Base-by-base conservation (phyloP, 1,140 invertebrate genomes). In the Drosophila dunni region DNA sequence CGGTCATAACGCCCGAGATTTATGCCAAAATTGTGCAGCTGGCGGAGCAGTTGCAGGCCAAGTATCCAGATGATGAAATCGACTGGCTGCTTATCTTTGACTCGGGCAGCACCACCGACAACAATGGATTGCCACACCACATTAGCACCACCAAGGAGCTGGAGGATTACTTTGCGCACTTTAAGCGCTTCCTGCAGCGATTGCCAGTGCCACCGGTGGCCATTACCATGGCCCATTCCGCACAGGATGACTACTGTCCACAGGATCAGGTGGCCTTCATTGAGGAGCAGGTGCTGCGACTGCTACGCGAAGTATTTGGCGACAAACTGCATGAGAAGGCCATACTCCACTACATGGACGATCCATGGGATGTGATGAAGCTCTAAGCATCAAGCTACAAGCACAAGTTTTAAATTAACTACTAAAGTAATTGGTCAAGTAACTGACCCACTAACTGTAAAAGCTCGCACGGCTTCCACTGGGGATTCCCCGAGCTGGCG, bases 171-270 rank as follows among this genome's bases (percentile, higher is more conserved):
- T 94, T 97, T 62, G 91, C 85, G 38, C 81, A 93, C 60, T 93
- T 97, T 69, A 92, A 93, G 63, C 90, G 91, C 8, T 94, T 97
- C 53, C 84, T 98, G 7, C 81, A 93, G n/a, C 88, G 92, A 36
- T 85, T 98, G 2, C 95, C 95, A 0, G 76, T 89, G 33, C 92
- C 93, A 38, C 97, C 97, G 4, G 94, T 94, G 0, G 93, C 97
- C 5, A 94, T 98, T 7, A 98, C 97, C 0, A 94, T 97, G 57
- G 95, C 97, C 0, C 94, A 96, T 85, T 98, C 97, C 0, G 96
- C 96, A 56, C 94, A 95, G n/a, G 97, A 98, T 83, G 97, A 97
- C 61, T 98, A 98, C 89, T 98, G 97, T 89, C 97, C 97, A 2
- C 85, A 93, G 8, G 94, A 96, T 79, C 94, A 96, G 83, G 96